Evolutionary conservation across 2,888 invertebrate genomes (phyloP), one percentile per base, ranked within the genome.

Genomic region (Phyllotreta striolata): DNA sequence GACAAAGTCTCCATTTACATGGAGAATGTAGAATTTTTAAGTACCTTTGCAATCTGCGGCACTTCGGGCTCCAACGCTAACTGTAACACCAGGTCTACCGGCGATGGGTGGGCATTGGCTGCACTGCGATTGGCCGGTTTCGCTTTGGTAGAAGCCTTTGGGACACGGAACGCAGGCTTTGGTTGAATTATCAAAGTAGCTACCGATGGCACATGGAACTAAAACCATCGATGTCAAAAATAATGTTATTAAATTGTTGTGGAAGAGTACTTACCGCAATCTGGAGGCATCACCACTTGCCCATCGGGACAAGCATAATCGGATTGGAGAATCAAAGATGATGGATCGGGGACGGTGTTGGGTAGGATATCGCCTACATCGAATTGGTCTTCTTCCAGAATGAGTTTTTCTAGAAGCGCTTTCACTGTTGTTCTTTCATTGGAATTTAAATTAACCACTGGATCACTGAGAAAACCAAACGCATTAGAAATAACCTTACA

Each of bases 231-330:
- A 41, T 59, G 40, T 43, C 14, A 40, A 8, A 10, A 9, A 39
- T 7, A 1, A 14, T 9, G 13, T 55, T 6, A 46, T 39, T 24
- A 57, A 58, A 34, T n/a, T 8, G 47, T 38, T 56, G 38, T 34
- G n/a, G 35, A n/a, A n/a, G n/a, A 51, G 24, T 54, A 81, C 84
- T 84, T 85, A 92, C 92, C 96, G 82, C 97, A 97, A 78, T 95
- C 92, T 59, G 95, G 94, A 46, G 93, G 92, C 86, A 95, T 91
- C 0, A 96, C 94, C 34, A 98, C 97, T 84, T 96, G 94, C 58
- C 97, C 97, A 72, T 89, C 86, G 0, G 95, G 93, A 77, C 98
- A 98, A 57, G 95, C 93, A 76, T 95, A 96, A 79, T 95, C 95
- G 0, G 96, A 95, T 67, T 91, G 88, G n/a, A 98, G 84, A 24